A percentile compares a stretch with the other conserved stretches of the same genome.
These are phyloP conservation scores for Diarsia rubi DNA, from an alignment of 2,888 invertebrate genomes.

Conservation along the genomic window DNA sequence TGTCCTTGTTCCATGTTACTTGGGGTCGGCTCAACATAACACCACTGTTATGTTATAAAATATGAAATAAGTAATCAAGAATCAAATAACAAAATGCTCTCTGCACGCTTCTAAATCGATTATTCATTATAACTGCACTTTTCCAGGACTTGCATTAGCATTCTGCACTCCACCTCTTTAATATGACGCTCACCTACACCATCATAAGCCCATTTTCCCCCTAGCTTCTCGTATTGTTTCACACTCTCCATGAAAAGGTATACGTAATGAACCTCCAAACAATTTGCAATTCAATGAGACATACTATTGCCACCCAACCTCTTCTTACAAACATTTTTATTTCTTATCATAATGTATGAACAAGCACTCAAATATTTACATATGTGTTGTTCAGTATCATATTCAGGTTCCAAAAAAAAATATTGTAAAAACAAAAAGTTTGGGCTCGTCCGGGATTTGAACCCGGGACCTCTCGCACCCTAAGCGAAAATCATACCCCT, in stretches of 20 bases:
- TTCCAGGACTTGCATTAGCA: slow-evolving; percentile 3
- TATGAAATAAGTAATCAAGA: background rate
- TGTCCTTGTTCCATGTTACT: no score
- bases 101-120: background rate
- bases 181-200: slow-evolving; percentile 4
- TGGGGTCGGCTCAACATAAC: no score
- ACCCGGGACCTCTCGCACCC: slow-evolving; percentile 91
- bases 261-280: slow-evolving; percentile 64
- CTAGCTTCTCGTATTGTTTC: slow-evolving; percentile 46
- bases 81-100: no score
- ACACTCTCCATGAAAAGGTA: slow-evolving; percentile 62
- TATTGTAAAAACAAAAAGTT: slow-evolving; percentile 50
- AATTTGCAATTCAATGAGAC: slow-evolving; percentile 71
- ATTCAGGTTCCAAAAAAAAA: background rate
- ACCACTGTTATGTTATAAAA: no score
- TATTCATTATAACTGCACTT: slow-evolving; percentile 18
- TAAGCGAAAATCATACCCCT: slow-evolving; percentile 91
- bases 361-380: slow-evolving; percentile 29
- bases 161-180: slow-evolving; percentile 8
- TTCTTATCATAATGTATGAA: slow-evolving; percentile 30
- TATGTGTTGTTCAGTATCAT: background rate
- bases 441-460: slow-evolving; percentile 91
- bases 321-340: slow-evolving; percentile 17
- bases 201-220: slow-evolving; percentile 39
- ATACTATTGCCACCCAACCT: slow-evolving; percentile 24